phyloP scores from a whole-genome alignment of 2,888 invertebrate species.

The Drosophila borealis region DNA sequence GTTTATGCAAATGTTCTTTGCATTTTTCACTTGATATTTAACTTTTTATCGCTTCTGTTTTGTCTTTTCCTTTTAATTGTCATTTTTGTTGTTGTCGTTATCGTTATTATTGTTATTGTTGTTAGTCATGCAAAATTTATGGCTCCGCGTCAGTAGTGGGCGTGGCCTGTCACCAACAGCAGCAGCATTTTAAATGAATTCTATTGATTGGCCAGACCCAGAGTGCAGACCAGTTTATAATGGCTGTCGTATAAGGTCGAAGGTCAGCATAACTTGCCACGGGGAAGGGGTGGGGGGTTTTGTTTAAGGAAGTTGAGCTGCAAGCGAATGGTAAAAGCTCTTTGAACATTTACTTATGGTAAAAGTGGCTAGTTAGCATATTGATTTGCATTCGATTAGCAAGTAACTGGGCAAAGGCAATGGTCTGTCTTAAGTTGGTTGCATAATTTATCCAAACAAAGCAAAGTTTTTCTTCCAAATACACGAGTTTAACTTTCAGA shows the following conservation, averaged over 20 bases:
- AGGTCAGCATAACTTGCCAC: slow-evolving; percentile 23
- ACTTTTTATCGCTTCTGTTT: slow-evolving; percentile 58
- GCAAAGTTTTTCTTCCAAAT: background rate
- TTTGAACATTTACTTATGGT: background rate
- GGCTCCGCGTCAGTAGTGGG: slow-evolving; percentile 28
- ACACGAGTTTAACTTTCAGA: background rate
- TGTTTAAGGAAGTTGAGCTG: background rate
- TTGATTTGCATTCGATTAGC: slow-evolving; percentile 13
- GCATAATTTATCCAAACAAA: slow-evolving; percentile 2
- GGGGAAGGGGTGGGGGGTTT: background rate
- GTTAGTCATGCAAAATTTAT: slow-evolving; percentile 53
- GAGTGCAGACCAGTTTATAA: slow-evolving; percentile 27
- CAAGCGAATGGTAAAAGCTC: background rate
- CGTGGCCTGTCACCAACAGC: slow-evolving; percentile 52
- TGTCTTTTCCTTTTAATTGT: slow-evolving; percentile 7
- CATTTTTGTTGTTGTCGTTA: slow-evolving; percentile 11
- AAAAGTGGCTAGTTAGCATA: background rate
- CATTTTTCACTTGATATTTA: slow-evolving; percentile 74
- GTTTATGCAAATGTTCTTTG: slow-evolving; percentile 74
- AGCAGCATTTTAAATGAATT: slow-evolving; percentile 65
- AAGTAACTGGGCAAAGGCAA: slow-evolving; percentile 1
- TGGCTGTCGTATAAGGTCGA: slow-evolving; percentile 35
- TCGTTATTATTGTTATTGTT: slow-evolving; percentile 43
- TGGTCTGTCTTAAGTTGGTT: background rate
- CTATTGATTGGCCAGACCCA: slow-evolving; percentile 59